phyloP scores from a whole-genome alignment of 2,888 invertebrate genomes.

The Drosophila mercatorum region DNA sequence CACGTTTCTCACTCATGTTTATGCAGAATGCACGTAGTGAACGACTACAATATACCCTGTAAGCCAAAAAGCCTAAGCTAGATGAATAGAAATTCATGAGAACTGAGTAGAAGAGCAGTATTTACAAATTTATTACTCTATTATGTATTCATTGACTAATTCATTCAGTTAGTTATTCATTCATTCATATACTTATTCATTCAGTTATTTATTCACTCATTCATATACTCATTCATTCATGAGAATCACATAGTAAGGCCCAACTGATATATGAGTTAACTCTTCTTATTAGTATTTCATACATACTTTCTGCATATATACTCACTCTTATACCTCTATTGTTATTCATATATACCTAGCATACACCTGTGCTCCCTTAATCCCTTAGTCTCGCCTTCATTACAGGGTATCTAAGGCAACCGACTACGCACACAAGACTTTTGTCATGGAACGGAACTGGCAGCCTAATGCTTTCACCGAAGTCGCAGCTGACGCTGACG shows the following conservation, averaged over 20 bases:
- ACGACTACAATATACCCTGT: slow-evolving; percentile 10
- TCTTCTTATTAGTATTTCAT: too few relatives aligned
- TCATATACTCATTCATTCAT: not conserved
- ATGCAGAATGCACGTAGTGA: not conserved
- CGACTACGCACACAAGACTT: not conserved
- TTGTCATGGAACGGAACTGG: slow-evolving; percentile 2
- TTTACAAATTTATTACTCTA: too few relatives aligned
- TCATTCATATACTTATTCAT: not conserved
- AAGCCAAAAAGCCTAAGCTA: not conserved
- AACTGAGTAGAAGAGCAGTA: too few relatives aligned
- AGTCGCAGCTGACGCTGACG: slow-evolving; percentile 6
- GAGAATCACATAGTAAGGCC: not conserved
- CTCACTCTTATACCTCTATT: too few relatives aligned
- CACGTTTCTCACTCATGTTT: slow-evolving; percentile 13
- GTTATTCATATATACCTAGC: too few relatives aligned
- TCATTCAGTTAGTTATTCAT: not conserved
- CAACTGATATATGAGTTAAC: too few relatives aligned
- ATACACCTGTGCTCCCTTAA: too few relatives aligned
- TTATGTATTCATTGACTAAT: not conserved
- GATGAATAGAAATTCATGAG: too few relatives aligned
- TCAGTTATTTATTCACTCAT: not conserved
- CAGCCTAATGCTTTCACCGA: slow-evolving; percentile 35
- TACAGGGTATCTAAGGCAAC: slow-evolving; percentile 17
- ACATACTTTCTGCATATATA: too few relatives aligned
- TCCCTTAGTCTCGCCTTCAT: not conserved